Evolutionary conservation across 2,888 invertebrate species (phyloP), one percentile per base, ranked within the genome.

Genomic region (Prosopocoilus inquinatus): DNA sequence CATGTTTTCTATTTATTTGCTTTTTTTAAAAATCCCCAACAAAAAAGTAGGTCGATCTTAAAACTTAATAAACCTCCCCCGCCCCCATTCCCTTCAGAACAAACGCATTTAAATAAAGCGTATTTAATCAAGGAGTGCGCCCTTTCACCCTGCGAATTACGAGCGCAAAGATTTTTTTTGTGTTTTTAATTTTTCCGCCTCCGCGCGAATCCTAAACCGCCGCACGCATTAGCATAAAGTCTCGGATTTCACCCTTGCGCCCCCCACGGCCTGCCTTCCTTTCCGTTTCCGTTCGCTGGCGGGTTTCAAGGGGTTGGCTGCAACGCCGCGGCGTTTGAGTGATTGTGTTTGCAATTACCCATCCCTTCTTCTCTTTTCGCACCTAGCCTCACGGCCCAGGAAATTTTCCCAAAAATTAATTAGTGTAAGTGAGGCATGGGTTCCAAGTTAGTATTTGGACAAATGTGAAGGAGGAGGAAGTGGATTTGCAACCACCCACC

Each of bases 161-260:
- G 20, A 28, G 20, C 20, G 5, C 4, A 28, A 28, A 28, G 20
- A 28, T 28, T 28, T 28, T n/a, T n/a, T n/a, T n/a, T n/a, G n/a
- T 5, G 20, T 5, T 28, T 28, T 28, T 28, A 28, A 28, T 28
- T 28, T 28, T 28, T 28, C 20, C 20, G 20, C 20, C 20, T 7
- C 20, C 20, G 20, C 20, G 20, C 1, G 20, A 28, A 28, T 28
- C 20, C 20, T 3, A 28, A 28, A 28, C 20, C 20, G 38, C 35
- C 35, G 38, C 13, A 9, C 7, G 38, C 13, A 55, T 49, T 50
- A 55, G 49, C 49, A 55, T 55, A 55, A 55, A 55, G 55, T 55
- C 55, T 61, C 46, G 53, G 60, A 59, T 61, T 61, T 59, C 55
- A 47, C 52, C 58, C 50, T 57, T 57, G 47, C 48, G 55, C 53